A percentile compares a stretch with the other conserved stretches of the same genome.
Conservation (phyloP, 2,797 vertebrate genomes). For the Lycodopsis pacificus region DNA sequence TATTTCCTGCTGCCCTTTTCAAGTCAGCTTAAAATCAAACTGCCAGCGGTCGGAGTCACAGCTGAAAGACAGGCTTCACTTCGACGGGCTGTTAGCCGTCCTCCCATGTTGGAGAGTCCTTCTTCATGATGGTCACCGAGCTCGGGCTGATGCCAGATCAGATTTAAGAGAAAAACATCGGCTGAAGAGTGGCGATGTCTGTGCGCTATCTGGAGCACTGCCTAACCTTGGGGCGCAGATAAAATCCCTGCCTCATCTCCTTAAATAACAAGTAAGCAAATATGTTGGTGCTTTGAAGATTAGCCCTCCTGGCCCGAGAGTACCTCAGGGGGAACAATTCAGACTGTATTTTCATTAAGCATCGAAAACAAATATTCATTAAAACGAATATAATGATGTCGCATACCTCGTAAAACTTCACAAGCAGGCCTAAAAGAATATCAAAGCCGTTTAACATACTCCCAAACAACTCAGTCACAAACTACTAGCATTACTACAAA, state of each 20-base stretch:
- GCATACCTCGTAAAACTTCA: no score
- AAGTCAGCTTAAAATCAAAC: slow-evolving; percentile 73
- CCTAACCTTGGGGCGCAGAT: neutral
- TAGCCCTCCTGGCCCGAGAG: no score
- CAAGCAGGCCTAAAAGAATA: no score
- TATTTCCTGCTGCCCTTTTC: slow-evolving; percentile 75
- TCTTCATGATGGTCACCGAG: slow-evolving; percentile 27
- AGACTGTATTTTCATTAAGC: no score
- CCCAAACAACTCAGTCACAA: no score
- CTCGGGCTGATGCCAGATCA: neutral
- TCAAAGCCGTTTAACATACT: no score
- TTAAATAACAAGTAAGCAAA: slow-evolving; percentile 33
- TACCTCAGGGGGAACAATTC: no score
- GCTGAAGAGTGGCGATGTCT: slow-evolving; percentile 35
- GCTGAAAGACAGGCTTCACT: slow-evolving; percentile 57
- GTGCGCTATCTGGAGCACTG: neutral
- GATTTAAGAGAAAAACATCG: slow-evolving; percentile 9
- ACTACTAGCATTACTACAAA: no score
- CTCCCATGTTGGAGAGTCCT: slow-evolving; percentile 1
- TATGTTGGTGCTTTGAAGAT: slow-evolving; percentile 31
- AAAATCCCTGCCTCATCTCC: slow-evolving; percentile 7
- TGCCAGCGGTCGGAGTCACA: slow-evolving; percentile 34
- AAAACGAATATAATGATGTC: no score
- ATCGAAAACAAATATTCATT: no score
- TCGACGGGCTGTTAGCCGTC: slow-evolving; percentile 30